Evolutionary conservation across 2,888 invertebrate species (phyloP).

Genomic region (Gastrophysa polygoni): DNA sequence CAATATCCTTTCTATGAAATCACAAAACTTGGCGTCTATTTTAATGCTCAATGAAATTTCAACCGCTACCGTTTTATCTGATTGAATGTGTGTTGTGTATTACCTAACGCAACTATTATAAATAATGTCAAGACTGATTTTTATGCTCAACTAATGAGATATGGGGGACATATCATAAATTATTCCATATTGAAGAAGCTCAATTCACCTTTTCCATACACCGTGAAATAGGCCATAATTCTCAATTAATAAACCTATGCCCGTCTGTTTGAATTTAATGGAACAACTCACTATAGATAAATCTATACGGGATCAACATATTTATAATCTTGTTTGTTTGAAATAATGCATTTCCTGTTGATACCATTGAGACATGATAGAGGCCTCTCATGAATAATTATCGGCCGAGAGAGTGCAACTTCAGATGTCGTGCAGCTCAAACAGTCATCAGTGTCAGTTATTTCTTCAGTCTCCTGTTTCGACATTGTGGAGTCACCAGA

Average conservation of each 20-base stretch:
- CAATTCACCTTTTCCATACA: constrained; percentile 43
- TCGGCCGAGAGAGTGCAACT: background rate
- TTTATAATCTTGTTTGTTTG: constrained; percentile 9
- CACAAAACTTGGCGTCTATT: constrained; percentile 1
- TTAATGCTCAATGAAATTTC: constrained; percentile 42
- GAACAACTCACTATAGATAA: constrained; percentile 20
- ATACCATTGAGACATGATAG: background rate
- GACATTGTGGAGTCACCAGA: no score
- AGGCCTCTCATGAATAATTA: background rate
- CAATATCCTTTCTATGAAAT: constrained; percentile 26
- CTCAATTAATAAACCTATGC: constrained; percentile 47
- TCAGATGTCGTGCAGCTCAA: background rate
- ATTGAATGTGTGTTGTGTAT: constrained; percentile 33
- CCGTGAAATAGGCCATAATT: constrained; percentile 48
- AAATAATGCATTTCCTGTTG: constrained; percentile 10
- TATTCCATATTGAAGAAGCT: constrained; percentile 21
- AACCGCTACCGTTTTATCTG: constrained; percentile 38
- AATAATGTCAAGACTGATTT: constrained; percentile 42
- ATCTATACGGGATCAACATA: constrained; percentile 14
- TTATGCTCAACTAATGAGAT: constrained; percentile 36
- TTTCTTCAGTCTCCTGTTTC: no score
- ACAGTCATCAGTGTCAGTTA: no score
- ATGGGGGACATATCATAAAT: constrained; percentile 38
- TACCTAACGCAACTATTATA: constrained; percentile 40
- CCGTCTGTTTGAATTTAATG: constrained; percentile 45